Conservation (phyloP, 2,888 invertebrate genomes). For the Troides aeacus region DNA sequence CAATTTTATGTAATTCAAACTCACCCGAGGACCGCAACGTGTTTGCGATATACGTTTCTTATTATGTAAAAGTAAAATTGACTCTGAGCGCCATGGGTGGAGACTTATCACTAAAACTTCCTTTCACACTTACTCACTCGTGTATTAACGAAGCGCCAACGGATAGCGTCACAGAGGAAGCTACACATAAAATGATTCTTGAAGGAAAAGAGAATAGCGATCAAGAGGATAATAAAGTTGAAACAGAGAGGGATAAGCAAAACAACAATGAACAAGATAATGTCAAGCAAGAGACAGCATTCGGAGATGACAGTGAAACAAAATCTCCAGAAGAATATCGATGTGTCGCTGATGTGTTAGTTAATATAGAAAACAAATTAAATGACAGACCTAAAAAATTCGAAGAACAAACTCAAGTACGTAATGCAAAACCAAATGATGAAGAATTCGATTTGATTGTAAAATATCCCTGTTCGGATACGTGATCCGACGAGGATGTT, state of each 20-base stretch:
- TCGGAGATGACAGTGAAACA: conserved; percentile 52
- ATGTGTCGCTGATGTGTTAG: conserved; percentile 68
- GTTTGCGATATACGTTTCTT: conserved; percentile 94
- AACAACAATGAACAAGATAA: conserved; percentile 57
- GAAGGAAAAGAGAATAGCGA: conserved; percentile 73
- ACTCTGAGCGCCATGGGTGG: conserved; percentile 90
- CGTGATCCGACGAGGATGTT: conserved; percentile 74
- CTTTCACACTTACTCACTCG: conserved; percentile 89
- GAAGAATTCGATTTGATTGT: conserved; percentile 75
- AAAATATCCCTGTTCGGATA: conserved; percentile 72
- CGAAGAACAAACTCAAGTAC: conserved; percentile 60
- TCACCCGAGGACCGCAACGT: conserved; percentile 89
- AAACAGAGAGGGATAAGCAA: conserved; percentile 61
- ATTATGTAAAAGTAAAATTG: conserved; percentile 93
- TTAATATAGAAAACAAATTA: conserved; percentile 71
- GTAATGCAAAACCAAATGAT: conserved; percentile 59
- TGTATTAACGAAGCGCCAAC: conserved; percentile 82
- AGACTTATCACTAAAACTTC: conserved; percentile 88
- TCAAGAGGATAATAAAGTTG: conserved; percentile 64
- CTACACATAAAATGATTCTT: conserved; percentile 70
- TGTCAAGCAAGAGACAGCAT: conserved; percentile 47
- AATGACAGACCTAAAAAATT: conserved; percentile 62
- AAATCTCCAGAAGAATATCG: conserved; percentile 61
- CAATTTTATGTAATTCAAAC: conserved; percentile 75
- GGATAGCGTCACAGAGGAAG: conserved; percentile 75